phyloP scores from a whole-genome alignment of 1,140 invertebrate species.

The Teleopsis dalmanni region DNA sequence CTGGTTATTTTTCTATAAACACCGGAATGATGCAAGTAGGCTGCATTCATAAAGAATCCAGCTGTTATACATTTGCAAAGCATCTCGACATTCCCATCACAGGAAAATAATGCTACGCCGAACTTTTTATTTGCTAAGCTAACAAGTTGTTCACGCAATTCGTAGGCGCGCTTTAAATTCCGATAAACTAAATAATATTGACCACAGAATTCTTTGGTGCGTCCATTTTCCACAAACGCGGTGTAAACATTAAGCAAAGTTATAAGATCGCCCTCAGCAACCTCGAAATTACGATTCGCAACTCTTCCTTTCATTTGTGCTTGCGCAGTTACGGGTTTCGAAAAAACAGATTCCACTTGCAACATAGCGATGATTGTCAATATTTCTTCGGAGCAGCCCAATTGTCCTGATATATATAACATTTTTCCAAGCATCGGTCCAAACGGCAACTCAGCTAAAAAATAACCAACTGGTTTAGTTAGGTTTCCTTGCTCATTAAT shows the following conservation, averaged over 20 bases:
- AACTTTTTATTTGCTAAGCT: conserved; percentile 65
- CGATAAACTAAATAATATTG: conserved; percentile 83
- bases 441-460: conserved; percentile 91
- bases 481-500: conserved; percentile 74
- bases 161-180: conserved; percentile 72
- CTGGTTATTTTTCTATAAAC: conserved; percentile 79
- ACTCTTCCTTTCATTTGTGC: conserved; percentile 58
- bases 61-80: conserved; percentile 77
- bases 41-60: conserved; percentile 90
- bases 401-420: conserved; percentile 65
- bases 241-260: conserved; percentile 87
- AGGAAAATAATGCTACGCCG: conserved; percentile 55
- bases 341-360: conserved; percentile 85
- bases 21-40: conserved; percentile 76
- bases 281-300: conserved; percentile 75
- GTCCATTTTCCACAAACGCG: conserved; percentile 62
- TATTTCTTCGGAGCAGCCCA: conserved; percentile 84
- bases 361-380: conserved; percentile 81
- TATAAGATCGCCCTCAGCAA: conserved; percentile 89
- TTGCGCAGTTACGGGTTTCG: conserved; percentile 60
- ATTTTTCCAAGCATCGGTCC: conserved; percentile 82
- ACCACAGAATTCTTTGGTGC: conserved; percentile 76
- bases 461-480: conserved; percentile 70
- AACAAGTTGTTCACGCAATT: conserved; percentile 68
- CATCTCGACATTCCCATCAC: conserved; percentile 59